Evolutionary conservation across 2,888 invertebrate genomes (phyloP), one percentile per base, ranked within the genome.

Genomic region (Chalcosyrphus nemorum): DNA sequence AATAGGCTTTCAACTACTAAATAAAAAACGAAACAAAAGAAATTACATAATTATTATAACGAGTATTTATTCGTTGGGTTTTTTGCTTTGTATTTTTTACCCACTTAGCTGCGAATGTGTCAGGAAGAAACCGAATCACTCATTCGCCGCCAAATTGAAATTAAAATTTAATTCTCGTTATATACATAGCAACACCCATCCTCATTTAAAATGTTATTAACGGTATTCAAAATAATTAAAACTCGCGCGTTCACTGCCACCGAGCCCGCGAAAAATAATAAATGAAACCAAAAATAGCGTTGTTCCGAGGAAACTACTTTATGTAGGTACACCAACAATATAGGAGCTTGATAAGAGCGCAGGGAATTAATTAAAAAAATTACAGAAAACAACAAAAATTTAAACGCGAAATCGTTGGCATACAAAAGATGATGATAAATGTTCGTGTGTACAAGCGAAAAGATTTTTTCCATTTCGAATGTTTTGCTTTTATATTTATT

Each of bases 171-270:
- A 59, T 76, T 71, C 68, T 35, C n/a, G 68, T 15, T 63, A 24
- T 57, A 50, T 65, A 57, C 54, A 17, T 11, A 45, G 47, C 45
- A 47, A 15, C 27, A 27, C 13, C 17, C 38, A 54, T 21, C 29
- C 77, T 71, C 63, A 56, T 70, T 81, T 81, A 57, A 81, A 66
- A 81, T 81, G 29, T 52, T 77, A 81, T 81, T 81, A 77, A 81
- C 81, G 77, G 57, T 71, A 66, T 65, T 66, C 81, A 52, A 66
- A 81, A 81, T 76, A 81, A 81, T 81, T 71, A 81, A 76, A 81
- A 65, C 71, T 27, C 65, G 32, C 29, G 21, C 29, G 19, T 56
- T 56, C 56, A 24, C 54, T 47, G 19, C 19, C n/a, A n/a, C 24
- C 29, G 17, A 63, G n/a, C 45, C 57, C 57, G 35, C 65, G 71